Base-by-base conservation (phyloP, 2,113 vertebrate species). In the Empidonax traillii region DNA sequence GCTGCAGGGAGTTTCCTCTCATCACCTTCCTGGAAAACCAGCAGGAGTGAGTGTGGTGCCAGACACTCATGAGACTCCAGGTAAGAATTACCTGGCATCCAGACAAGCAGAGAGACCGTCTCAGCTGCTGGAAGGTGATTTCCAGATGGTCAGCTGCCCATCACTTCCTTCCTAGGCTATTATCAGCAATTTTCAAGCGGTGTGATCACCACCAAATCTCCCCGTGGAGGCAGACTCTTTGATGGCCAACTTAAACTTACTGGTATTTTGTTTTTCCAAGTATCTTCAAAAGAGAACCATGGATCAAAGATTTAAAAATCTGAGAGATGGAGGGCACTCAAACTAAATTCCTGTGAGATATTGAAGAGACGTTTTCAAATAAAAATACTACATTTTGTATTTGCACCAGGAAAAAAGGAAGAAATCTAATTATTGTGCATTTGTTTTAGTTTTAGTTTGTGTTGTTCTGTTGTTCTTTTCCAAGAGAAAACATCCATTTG, bases 1-100 rank as follows among this genome's bases (percentile, higher is more conserved):
- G 23, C 43, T 86, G 28, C 10, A 5, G 56, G 87, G 82, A 93
- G 33, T 61, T 79, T 84, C 85, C 73, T 75, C 68, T 15, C 59
- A 9, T 61, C 51, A 53, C 55, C 90, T 97, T 97, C 92, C 93
- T 92, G 97, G 90, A 96, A 98, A 97, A 96, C 58, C 84, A 79
- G 49, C 44, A 78, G 86, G 83, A 96, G 51, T 1, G 2, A 94
- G 65, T 15, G 15, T 4, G 33, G 81, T 96, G 89, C 89, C 85
- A 88, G 78, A 91, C 4, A 25, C 49, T 73, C 18, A 65, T 1
- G 8, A 82, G 46, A 86, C 97, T 92, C 93, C 95, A 97, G 96
- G 94, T 93, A 93, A 81, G 91, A 94, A 92, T 76, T 44, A 37
- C 53, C 89, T 56, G 23, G 92, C 83, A 97, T 83, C 76, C 66